Percentiles rank a stretch among this genome's conserved stretches.
phyloP scores from a whole-genome alignment of 2,113 vertebrate genomes.

The Indicator indicator region DNA sequence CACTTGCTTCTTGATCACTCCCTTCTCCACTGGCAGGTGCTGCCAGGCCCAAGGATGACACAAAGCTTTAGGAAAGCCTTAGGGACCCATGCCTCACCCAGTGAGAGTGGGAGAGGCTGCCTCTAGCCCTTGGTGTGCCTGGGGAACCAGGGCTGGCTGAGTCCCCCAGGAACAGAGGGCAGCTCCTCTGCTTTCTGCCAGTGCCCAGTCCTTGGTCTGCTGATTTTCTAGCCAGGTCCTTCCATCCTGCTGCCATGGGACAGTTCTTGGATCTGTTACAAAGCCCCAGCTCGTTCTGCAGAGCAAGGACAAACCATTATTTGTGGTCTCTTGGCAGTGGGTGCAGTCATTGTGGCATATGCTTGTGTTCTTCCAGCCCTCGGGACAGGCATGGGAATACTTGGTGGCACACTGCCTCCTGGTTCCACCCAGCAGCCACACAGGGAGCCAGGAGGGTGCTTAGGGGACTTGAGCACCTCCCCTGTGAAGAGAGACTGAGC shows the following conservation, averaged over 20 bases:
- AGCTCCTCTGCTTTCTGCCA: neutral
- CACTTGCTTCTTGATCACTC: neutral
- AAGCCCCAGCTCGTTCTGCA: neutral
- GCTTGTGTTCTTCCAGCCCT: neutral
- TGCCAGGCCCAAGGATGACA: neutral
- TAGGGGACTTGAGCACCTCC: no score
- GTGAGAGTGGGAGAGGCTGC: accelerated
- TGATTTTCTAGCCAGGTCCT: neutral
- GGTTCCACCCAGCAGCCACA: neutral
- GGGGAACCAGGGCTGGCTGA: neutral
- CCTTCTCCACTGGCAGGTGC: neutral
- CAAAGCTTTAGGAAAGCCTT: neutral
- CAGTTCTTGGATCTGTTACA: neutral
- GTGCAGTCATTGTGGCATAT: neutral
- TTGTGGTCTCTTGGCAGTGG: neutral
- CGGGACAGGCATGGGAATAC: neutral
- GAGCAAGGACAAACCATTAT: neutral
- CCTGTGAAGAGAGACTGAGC: no score
- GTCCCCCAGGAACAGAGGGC: neutral
- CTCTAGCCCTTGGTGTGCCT: neutral
- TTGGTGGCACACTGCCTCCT: neutral
- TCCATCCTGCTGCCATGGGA: neutral
- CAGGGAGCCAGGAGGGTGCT: no score
- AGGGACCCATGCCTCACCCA: neutral
- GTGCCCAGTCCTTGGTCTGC: neutral